phyloP scores from a whole-genome alignment of 2,888 invertebrate species.

The Entomobrya proxima region DNA sequence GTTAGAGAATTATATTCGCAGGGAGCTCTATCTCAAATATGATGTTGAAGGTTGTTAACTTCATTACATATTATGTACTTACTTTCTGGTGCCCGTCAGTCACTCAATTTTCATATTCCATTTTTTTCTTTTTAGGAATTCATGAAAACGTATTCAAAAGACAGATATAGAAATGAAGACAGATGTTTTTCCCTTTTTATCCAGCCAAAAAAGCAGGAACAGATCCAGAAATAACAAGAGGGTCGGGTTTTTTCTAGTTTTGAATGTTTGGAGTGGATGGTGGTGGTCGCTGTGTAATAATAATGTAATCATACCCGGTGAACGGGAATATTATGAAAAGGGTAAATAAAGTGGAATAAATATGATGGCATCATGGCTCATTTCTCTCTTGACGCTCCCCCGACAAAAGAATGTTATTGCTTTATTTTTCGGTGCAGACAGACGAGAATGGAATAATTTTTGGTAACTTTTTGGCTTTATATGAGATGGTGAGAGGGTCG shows the following conservation, averaged over 20 bases:
- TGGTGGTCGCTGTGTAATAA: neutral
- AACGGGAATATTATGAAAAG: constrained; percentile 7
- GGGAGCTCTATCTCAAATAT: too few relatives aligned
- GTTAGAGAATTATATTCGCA: too few relatives aligned
- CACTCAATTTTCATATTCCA: neutral
- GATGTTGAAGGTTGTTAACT: too few relatives aligned
- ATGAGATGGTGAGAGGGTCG: neutral
- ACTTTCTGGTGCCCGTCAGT: too few relatives aligned
- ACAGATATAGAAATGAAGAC: neutral
- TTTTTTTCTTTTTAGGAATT: neutral
- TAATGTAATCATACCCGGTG: neutral
- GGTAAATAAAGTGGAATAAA: constrained; percentile 47
- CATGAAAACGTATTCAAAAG: neutral
- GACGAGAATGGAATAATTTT: neutral
- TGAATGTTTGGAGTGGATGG: neutral
- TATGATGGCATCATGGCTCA: constrained; percentile 22
- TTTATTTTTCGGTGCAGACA: constrained; percentile 11
- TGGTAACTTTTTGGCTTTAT: constrained; percentile 6
- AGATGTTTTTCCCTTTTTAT: constrained; percentile 9
- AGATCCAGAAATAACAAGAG: neutral
- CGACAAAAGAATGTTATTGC: neutral
- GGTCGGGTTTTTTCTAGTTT: too few relatives aligned
- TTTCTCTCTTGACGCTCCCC: neutral
- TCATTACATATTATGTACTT: too few relatives aligned
- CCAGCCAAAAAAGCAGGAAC: neutral